These are phyloP conservation scores for Nomada hirtipes DNA, from an alignment of 2,888 invertebrate species.

Conservation along the genomic window DNA sequence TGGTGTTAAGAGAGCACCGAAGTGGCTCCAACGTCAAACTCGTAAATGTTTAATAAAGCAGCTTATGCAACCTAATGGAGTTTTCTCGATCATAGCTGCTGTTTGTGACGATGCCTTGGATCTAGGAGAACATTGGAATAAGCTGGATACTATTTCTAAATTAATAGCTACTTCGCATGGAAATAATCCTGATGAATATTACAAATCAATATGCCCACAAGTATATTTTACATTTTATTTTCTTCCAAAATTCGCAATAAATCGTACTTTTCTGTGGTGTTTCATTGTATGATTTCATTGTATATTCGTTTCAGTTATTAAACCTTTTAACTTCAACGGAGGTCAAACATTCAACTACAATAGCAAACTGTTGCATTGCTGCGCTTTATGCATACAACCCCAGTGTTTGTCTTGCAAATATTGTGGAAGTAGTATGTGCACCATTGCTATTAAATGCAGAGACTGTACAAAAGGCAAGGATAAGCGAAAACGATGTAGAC, in stretches of 20 bases:
- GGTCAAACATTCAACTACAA: constrained; percentile 83
- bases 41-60: constrained; percentile 87
- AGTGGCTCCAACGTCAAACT: constrained; percentile 88
- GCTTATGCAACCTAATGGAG: constrained; percentile 87
- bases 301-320: constrained; percentile 83
- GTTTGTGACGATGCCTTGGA: constrained; percentile 87
- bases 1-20: constrained; percentile 86
- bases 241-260: constrained; percentile 4
- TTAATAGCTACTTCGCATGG: constrained; percentile 86
- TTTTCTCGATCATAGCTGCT: constrained; percentile 88
- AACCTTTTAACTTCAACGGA: constrained; percentile 84
- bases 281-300: no score
- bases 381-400: constrained; percentile 85
- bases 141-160: constrained; percentile 88
- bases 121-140: constrained; percentile 88
- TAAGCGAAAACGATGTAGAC: constrained; percentile 77
- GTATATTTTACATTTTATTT: constrained; percentile 66
- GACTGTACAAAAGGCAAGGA: not conserved
- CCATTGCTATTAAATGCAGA: constrained; percentile 73
- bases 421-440: constrained; percentile 80
- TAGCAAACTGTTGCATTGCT: constrained; percentile 87
- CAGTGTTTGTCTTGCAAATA: constrained; percentile 81
- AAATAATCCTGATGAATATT: constrained; percentile 85
- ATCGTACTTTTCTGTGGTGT: no score
- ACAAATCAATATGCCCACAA: constrained; percentile 82